phyloP scores from a whole-genome alignment of 2,113 vertebrate species.

The Gopherus flavomarginatus region DNA sequence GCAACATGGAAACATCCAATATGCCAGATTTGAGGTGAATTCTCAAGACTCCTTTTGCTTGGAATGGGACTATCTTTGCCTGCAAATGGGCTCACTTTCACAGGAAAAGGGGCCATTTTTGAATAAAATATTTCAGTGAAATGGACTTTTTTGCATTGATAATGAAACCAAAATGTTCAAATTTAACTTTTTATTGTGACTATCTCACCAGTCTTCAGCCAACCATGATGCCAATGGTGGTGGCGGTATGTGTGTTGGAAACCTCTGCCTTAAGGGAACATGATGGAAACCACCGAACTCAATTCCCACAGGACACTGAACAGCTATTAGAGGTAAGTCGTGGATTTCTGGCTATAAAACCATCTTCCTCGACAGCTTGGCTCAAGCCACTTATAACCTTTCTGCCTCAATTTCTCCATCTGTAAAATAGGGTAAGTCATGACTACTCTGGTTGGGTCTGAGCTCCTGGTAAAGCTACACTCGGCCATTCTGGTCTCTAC shows the following conservation, averaged over 20 bases:
- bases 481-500: not conserved
- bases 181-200: not conserved
- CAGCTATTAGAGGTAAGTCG: not conserved
- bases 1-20: not conserved
- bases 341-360: not conserved
- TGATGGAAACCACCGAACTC: not conserved
- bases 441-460: not conserved
- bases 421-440: not conserved
- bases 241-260: not conserved
- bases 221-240: not conserved
- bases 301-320: not conserved
- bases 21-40: not conserved
- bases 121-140: not conserved
- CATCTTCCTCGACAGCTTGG: not conserved
- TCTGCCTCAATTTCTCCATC: not conserved
- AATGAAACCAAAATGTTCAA: not conserved
- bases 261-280: not conserved
- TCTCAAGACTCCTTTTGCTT: not conserved
- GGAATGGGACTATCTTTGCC: too few species aligned
- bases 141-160: not conserved
- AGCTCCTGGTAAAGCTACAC: not conserved
- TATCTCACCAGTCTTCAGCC: not conserved
- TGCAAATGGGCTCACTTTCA: too few species aligned
- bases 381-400: not conserved
- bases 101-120: too few species aligned